Evolutionary conservation across 2,113 vertebrate genomes (phyloP).

Genomic region (Actinemys pallida): DNA sequence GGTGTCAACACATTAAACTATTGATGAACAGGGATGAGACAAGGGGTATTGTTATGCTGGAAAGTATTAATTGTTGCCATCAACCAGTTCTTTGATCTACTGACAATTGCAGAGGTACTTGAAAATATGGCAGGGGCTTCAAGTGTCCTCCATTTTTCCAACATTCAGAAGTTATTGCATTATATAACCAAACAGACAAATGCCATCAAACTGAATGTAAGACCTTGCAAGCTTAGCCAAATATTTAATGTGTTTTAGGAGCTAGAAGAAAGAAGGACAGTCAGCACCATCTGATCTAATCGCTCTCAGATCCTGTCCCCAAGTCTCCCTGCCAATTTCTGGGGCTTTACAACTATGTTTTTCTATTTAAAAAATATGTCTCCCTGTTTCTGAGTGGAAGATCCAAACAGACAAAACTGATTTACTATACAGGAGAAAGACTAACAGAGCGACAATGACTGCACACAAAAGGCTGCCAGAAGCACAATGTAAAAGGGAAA

Average conservation of each 20-base stretch:
- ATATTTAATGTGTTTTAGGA: not conserved
- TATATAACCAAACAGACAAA: not conserved
- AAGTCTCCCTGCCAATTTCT: not conserved
- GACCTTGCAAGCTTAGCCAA: not conserved
- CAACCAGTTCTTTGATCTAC: not conserved
- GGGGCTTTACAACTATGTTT: not conserved
- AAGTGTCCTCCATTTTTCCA: not conserved
- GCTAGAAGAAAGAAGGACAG: not conserved
- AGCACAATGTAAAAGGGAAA: too few species aligned
- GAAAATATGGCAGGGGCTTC: not conserved
- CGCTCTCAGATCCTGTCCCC: too few species aligned
- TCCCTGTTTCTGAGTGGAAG: not conserved
- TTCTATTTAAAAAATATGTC: not conserved
- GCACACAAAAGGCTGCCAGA: not conserved
- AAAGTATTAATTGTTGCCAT: not conserved
- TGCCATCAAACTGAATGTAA: not conserved
- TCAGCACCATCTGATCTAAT: not conserved
- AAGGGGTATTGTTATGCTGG: not conserved
- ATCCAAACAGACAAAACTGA: not conserved
- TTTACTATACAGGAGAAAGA: not conserved
- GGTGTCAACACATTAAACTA: not conserved
- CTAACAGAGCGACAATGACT: too few species aligned
- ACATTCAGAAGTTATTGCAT: not conserved
- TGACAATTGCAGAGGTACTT: not conserved
- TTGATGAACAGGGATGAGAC: not conserved